phyloP scores from a whole-genome alignment of 2,113 vertebrate genomes.

The Gasterosteus nipponicus region DNA sequence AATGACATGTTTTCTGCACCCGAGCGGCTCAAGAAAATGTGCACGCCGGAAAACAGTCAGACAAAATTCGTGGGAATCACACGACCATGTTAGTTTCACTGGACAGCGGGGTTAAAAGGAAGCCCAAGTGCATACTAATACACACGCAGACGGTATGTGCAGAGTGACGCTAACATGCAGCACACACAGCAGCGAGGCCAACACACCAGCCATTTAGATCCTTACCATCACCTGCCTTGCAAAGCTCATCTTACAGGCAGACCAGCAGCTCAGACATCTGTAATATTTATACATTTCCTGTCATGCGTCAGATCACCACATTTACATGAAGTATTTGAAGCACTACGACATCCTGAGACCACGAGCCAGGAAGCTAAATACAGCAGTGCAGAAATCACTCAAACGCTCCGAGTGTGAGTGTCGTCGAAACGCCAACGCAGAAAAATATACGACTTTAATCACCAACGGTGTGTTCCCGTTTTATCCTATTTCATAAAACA shows the following conservation, averaged over 20 bases:
- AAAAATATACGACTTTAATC: neutral
- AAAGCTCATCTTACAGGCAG: conserved; percentile 89
- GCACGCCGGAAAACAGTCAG: conserved; percentile 18
- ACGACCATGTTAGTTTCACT: conserved; percentile 80
- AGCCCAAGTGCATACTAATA: conserved; percentile 60
- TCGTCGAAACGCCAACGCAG: neutral
- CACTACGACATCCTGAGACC: conserved; percentile 58
- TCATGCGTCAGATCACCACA: conserved; percentile 86
- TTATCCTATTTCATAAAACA: neutral
- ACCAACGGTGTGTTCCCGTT: neutral
- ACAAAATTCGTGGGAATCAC: conserved; percentile 37
- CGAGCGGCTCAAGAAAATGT: neutral
- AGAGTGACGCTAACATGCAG: conserved; percentile 48
- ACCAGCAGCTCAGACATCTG: conserved; percentile 95
- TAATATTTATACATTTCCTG: conserved; percentile 88
- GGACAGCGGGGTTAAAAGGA: conserved; percentile 75
- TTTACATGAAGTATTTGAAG: conserved; percentile 52
- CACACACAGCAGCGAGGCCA: conserved; percentile 65
- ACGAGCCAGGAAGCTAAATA: conserved; percentile 53
- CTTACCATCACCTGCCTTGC: conserved; percentile 93
- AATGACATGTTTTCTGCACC: neutral
- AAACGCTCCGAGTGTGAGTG: conserved; percentile 13
- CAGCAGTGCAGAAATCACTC: conserved; percentile 42
- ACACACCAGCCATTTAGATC: conserved; percentile 79
- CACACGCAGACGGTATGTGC: conserved; percentile 29